Base-by-base conservation (phyloP, 2,888 invertebrate species). In the Pilophorus perplexus region DNA sequence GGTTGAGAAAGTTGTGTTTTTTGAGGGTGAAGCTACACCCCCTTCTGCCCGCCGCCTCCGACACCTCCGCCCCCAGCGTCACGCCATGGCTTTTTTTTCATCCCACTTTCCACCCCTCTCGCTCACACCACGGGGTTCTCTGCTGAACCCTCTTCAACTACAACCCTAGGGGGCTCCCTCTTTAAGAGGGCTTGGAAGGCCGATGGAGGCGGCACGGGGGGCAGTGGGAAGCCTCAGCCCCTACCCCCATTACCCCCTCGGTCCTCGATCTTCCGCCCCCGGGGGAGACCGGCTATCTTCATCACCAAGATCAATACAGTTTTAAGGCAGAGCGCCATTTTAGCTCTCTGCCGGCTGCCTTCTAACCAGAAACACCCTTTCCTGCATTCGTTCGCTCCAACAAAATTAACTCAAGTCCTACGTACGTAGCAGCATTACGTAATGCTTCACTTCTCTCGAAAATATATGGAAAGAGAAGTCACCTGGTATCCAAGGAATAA, bases 241-340 rank as follows among this genome's bases (percentile, higher is more conserved):
- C n/a, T 14, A 50, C 50, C 50, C 50, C 23, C 23, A 50, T 8
- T 12, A n/a, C 54, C 37, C 20, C 25, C 50, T n/a, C 25, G 10
- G 10, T 12, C 12, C 38, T 28, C 55, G 18, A 16, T 18, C n/a
- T 37, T 37, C 33, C 38, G 10, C 37, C 33, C 55, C 1, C 37
- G 55, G 22, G n/a, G 38, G 38, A 38, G 22, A 33, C 25, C 57
- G 2, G 25, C 28, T 46, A 64, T 64, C 50, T 48, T 65, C 65
- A 48, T 65, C 65, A 42, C 33, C 54, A 65, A 54, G 65, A 65
- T 65, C 65, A 65, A 65, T 65, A 65, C 65, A 65, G 65, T 65
- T 65, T 65, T 65, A 65, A 65, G 65, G 65, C 65, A 65, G 44
- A 42, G 50, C 65, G 65, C 65, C 65, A 65, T 65, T 65, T 65